Evolutionary conservation across 2,113 vertebrate species (phyloP), one percentile per base, ranked within the genome.

Genomic region (Megaleporinus macrocephalus): DNA sequence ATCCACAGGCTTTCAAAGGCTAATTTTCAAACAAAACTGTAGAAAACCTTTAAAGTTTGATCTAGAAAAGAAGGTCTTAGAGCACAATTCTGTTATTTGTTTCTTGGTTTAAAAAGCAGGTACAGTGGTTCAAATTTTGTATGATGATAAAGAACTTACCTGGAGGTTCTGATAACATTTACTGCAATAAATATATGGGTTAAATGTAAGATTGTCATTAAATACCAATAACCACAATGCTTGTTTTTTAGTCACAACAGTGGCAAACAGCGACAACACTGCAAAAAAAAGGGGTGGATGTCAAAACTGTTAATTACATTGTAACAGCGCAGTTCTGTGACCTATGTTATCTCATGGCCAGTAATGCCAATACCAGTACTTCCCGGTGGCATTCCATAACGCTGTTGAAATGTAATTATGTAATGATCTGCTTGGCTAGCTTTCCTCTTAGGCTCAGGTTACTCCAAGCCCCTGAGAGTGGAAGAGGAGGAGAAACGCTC

Each of bases 401-500:
- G 27, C 59, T 65, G 53, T n/a, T 76, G 36, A 76, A 70, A 82
- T 76, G 62, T 49, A 59, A 81, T 81, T 82, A 76, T 82, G 73
- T 70, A 82, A 82, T 76, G 73, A 76, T 82, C 26, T 82, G 80
- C 63, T 70, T 82, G 63, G 65, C 65, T 82, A 26, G 53, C 36
- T 76, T 82, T 76, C 24, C 66, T 55, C 83, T 80, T 72, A 29
- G 36, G 33, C 74, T 49, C 36, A 13, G 26, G 72, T 61, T 59
- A 72, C 55, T 76, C 18, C 20, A 71, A 83, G 71, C 73, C 78
- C 69, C 3, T 77, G 59, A 26, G 53, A 76, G 29, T 77, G 36
- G 29, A 80, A 65, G 61, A 76, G 61, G 71, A 57, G 68, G 57
- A 85, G 74, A 73, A 78, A 78, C 36, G 84, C 75, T 82, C 69